Evolutionary conservation across 2,113 vertebrate species (phyloP).

Genomic region (Syngnathus scovelli): DNA sequence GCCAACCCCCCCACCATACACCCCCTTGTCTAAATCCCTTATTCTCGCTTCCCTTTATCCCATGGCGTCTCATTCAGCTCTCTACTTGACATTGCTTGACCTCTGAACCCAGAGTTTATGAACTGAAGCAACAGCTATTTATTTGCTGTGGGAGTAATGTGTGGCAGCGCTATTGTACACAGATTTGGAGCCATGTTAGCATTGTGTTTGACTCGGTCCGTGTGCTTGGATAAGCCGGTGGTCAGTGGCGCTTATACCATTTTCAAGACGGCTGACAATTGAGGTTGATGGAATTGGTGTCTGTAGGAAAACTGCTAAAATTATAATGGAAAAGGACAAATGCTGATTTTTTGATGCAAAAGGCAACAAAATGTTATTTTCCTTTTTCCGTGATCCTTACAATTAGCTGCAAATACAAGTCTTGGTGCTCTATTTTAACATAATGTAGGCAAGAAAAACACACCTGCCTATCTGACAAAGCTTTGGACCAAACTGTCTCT

Average conservation of each 20-base stretch:
- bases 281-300: constrained; percentile 3
- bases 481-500: constrained; percentile 36
- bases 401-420: constrained; percentile 8
- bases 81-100: constrained; percentile 69
- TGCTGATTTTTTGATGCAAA: not conserved
- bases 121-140: constrained; percentile 66
- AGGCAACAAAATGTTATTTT: not conserved
- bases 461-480: constrained; percentile 37
- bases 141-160: constrained; percentile 60
- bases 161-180: constrained; percentile 45
- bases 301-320: constrained; percentile 32
- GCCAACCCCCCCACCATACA: constrained; percentile 9
- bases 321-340: constrained; percentile 17
- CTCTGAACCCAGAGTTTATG: constrained; percentile 69
- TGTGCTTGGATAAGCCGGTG: constrained; percentile 55
- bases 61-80: constrained; percentile 62
- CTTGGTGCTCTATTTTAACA: constrained; percentile 17
- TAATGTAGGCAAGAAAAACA: constrained; percentile 2
- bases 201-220: constrained; percentile 50
- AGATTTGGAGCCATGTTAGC: constrained; percentile 56
- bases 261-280: constrained; percentile 30
- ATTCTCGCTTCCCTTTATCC: constrained; percentile 63
- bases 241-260: constrained; percentile 48
- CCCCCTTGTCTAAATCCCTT: constrained; percentile 56
- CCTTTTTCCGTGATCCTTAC: constrained; percentile 10